phyloP scores from a whole-genome alignment of 1,140 invertebrate genomes.

The Cyrtorhinus lividipennis region DNA sequence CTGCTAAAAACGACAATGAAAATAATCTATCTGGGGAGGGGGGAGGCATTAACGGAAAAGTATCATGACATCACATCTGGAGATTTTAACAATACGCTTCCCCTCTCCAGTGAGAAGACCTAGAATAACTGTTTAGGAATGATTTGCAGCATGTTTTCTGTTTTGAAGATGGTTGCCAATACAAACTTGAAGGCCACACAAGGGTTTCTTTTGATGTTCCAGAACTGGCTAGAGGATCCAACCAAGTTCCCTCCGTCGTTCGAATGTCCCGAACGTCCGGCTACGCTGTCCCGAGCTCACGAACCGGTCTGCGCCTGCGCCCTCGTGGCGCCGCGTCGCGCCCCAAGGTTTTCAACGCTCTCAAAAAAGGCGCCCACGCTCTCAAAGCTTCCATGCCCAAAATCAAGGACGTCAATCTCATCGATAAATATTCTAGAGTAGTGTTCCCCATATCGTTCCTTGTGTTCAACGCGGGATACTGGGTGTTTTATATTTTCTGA shows the following conservation, averaged over 20 bases:
- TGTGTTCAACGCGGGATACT: conserved; percentile 85
- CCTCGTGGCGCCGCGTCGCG: conserved; percentile 31
- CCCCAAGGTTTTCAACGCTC: conserved; percentile 59
- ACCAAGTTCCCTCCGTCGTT: conserved; percentile 64
- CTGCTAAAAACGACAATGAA: too few species aligned
- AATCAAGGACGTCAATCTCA: conserved; percentile 93
- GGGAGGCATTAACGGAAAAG: too few species aligned
- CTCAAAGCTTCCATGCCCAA: conserved; percentile 72
- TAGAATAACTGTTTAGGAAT: too few species aligned
- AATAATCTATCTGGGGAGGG: too few species aligned
- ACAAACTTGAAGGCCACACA: too few species aligned
- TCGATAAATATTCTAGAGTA: conserved; percentile 89
- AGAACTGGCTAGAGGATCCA: conserved; percentile 35
- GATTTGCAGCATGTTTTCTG: too few species aligned
- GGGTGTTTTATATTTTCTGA: conserved; percentile 70
- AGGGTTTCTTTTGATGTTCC: background rate
- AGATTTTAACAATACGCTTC: too few species aligned
- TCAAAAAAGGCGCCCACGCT: conserved; percentile 59
- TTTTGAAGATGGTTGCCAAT: too few species aligned
- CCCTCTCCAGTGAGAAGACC: too few species aligned
- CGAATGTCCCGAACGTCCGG: conserved; percentile 46
- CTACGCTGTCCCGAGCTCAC: conserved; percentile 26
- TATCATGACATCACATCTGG: too few species aligned
- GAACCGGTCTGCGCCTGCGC: conserved; percentile 19
- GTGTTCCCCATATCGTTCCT: conserved; percentile 90